Conservation (phyloP, 2,113 vertebrate species). For the Pipra filicauda region DNA sequence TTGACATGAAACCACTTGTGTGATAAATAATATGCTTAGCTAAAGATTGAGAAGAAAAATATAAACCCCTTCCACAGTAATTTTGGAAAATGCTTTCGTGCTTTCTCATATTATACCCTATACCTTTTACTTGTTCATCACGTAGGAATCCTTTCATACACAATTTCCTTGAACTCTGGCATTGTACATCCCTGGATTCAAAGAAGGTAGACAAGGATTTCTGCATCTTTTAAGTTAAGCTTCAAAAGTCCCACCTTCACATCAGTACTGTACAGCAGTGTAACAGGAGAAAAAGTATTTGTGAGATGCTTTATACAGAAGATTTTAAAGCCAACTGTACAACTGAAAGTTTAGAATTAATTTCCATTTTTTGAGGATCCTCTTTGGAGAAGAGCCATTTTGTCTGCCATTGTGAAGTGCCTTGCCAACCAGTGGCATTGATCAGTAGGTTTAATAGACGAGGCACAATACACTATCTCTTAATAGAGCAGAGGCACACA, state of each 20-base stretch:
- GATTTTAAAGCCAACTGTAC: neutral
- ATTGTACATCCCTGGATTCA: neutral
- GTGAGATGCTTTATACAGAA: neutral
- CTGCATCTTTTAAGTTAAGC: neutral
- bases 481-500: neutral
- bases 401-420: neutral
- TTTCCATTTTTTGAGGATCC: neutral
- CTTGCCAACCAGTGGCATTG: neutral
- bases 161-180: neutral
- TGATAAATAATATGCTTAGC: slow-evolving; percentile 22
- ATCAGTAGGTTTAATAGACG: neutral
- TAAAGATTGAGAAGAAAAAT: slow-evolving; percentile 14
- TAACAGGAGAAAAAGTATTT: neutral
- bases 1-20: slow-evolving; percentile 22
- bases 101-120: neutral
- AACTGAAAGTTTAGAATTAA: neutral
- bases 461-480: neutral
- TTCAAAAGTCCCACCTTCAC: neutral
- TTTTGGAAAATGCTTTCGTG: neutral
- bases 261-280: neutral
- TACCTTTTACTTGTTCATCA: neutral
- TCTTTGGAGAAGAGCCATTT: neutral
- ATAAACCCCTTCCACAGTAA: neutral
- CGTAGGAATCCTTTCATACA: neutral
- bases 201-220: neutral